phyloP scores from a whole-genome alignment of 2,888 invertebrate species.

The Macrophya alboannulata region DNA sequence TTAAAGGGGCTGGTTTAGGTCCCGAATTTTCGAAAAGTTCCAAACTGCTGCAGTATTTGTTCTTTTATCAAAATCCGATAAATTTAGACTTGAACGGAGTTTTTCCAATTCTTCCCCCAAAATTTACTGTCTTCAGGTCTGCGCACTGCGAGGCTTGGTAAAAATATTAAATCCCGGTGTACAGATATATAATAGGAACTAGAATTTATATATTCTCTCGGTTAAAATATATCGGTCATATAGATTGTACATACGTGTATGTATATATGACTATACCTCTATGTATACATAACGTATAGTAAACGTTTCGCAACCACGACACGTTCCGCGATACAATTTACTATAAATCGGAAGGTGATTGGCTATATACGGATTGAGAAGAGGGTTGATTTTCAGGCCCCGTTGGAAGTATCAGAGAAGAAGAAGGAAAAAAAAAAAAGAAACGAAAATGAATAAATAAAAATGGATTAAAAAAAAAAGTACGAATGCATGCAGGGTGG shows the following conservation, averaged over 20 bases:
- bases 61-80: background rate
- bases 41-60: no score
- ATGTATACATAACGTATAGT: background rate
- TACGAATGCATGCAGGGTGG: no score
- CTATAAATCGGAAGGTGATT: slow-evolving; percentile 47
- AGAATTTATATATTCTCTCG: background rate
- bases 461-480: no score
- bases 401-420: background rate
- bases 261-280: background rate
- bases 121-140: no score
- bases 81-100: background rate
- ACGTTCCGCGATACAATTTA: slow-evolving; percentile 46
- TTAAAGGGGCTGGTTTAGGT: no score
- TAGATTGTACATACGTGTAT: background rate
- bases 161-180: background rate
- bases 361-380: slow-evolving; percentile 1
- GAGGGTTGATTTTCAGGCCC: slow-evolving; percentile 16
- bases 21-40: no score
- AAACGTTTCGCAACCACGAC: slow-evolving; percentile 38
- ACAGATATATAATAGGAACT: background rate
- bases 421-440: background rate
- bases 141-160: background rate
- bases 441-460: no score
- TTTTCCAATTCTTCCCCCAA: background rate
- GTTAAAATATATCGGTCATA: background rate